phyloP scores from a whole-genome alignment of 2,113 vertebrate species.

The Okapia johnstoni region DNA sequence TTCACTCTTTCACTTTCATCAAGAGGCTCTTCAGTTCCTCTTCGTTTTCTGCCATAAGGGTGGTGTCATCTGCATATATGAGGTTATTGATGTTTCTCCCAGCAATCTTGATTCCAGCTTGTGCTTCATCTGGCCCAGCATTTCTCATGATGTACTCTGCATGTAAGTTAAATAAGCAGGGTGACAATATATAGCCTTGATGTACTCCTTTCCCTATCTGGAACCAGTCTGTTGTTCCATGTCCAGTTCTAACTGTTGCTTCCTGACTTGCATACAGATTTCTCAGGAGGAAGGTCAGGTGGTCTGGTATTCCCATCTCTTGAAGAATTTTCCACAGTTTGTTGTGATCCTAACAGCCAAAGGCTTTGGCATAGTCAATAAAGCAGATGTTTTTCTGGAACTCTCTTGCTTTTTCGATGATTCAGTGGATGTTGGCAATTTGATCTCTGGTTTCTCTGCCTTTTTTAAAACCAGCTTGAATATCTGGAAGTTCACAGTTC shows the following conservation, averaged over 20 bases:
- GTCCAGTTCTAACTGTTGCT: neutral
- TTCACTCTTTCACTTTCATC: neutral
- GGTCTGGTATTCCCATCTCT: neutral
- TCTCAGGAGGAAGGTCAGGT: neutral
- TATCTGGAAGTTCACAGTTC: neutral
- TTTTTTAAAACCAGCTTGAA: neutral
- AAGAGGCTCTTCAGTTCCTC: neutral
- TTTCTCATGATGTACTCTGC: neutral
- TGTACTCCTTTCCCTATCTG: neutral
- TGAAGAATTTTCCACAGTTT: neutral
- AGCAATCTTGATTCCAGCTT: neutral
- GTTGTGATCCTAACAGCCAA: neutral
- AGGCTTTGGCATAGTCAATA: neutral
- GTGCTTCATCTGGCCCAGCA: neutral
- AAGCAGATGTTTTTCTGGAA: neutral
- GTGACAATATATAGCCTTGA: neutral
- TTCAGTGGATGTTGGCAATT: neutral
- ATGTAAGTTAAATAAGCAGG: neutral
- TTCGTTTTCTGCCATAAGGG: neutral
- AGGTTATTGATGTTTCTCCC: neutral
- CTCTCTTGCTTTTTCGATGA: neutral
- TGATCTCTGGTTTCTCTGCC: neutral
- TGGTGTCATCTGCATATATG: neutral
- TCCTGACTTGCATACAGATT: neutral
- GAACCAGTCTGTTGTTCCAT: neutral